Evolutionary conservation across 1,140 invertebrate genomes (phyloP).

Genomic region (Euglossa dilemma): DNA sequence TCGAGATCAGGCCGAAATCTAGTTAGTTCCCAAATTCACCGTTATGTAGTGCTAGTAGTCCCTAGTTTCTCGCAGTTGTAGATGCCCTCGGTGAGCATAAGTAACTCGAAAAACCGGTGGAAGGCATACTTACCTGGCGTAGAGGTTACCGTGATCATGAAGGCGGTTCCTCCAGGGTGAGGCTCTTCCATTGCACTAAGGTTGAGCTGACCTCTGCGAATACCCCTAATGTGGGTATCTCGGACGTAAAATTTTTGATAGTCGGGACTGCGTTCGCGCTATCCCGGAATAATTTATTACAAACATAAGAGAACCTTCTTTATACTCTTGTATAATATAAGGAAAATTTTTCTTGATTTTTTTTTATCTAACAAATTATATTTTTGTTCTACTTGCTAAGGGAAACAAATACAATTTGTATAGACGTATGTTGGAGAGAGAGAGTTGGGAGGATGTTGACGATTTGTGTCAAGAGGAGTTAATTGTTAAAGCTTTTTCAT

Average conservation of each 20-base stretch:
- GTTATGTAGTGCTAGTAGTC: conserved; percentile 6
- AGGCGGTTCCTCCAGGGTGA: conserved; percentile 87
- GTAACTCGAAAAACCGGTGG: rapidly evolving
- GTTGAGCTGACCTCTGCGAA: conserved; percentile 82
- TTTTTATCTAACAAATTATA: no score
- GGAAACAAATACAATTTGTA: no score
- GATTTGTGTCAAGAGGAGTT: no score
- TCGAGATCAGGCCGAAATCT: background rate
- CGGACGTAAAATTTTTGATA: conserved; percentile 69
- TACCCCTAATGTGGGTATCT: conserved; percentile 70
- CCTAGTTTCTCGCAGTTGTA: conserved; percentile 19
- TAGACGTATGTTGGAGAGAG: no score
- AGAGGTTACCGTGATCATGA: conserved; percentile 86
- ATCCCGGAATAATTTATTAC: conserved; percentile 43
- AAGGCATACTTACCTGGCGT: conserved; percentile 77
- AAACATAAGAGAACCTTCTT: background rate
- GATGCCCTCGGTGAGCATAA: background rate
- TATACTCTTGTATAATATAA: background rate
- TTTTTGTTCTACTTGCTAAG: no score
- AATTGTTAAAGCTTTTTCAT: no score
- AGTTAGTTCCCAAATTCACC: conserved; percentile 34
- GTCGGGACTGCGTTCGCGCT: conserved; percentile 81
- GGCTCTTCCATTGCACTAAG: conserved; percentile 85
- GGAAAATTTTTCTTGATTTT: no score
- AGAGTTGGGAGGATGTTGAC: no score